A percentile compares a stretch with the other conserved stretches of the same genome.
phyloP scores from a whole-genome alignment of 2,113 vertebrate genomes.

The Strix aluco region DNA sequence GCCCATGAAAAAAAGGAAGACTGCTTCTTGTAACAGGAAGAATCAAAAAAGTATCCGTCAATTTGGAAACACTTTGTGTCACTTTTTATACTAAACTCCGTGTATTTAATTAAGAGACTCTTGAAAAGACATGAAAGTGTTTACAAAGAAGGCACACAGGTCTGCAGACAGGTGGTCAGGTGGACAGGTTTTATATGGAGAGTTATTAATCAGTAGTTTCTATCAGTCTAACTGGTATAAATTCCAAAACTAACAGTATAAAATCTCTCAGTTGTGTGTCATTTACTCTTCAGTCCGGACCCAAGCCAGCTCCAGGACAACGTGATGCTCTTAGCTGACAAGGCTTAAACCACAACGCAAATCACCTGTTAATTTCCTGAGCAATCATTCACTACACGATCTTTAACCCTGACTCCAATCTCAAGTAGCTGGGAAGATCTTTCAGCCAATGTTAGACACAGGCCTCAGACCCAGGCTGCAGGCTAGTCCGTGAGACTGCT shows the following conservation, averaged over 20 bases:
- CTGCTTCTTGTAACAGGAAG: slow-evolving; percentile 82
- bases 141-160: slow-evolving; percentile 96
- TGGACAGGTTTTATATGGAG: slow-evolving; percentile 86
- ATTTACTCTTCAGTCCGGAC: slow-evolving; percentile 64
- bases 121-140: slow-evolving; percentile 82
- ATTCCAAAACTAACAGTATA: slow-evolving; percentile 76
- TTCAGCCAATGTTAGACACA: slow-evolving; percentile 72
- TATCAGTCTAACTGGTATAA: slow-evolving; percentile 67
- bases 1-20: slow-evolving; percentile 89
- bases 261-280: slow-evolving; percentile 89
- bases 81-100: slow-evolving; percentile 72
- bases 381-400: slow-evolving; percentile 78
- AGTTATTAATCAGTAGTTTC: slow-evolving; percentile 78
- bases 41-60: slow-evolving; percentile 71
- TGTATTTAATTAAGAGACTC: slow-evolving; percentile 81
- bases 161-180: slow-evolving; percentile 90
- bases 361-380: slow-evolving; percentile 87
- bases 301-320: slow-evolving; percentile 71
- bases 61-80: slow-evolving; percentile 67
- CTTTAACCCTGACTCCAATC: slow-evolving; percentile 84
- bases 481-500: slow-evolving; percentile 74
- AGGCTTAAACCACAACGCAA: slow-evolving; percentile 67
- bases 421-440: slow-evolving; percentile 85
- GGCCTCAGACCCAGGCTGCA: slow-evolving; percentile 76
- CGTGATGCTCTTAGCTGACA: slow-evolving; percentile 11